phyloP scores from a whole-genome alignment of 2,888 invertebrate genomes.

The Neria commutata region DNA sequence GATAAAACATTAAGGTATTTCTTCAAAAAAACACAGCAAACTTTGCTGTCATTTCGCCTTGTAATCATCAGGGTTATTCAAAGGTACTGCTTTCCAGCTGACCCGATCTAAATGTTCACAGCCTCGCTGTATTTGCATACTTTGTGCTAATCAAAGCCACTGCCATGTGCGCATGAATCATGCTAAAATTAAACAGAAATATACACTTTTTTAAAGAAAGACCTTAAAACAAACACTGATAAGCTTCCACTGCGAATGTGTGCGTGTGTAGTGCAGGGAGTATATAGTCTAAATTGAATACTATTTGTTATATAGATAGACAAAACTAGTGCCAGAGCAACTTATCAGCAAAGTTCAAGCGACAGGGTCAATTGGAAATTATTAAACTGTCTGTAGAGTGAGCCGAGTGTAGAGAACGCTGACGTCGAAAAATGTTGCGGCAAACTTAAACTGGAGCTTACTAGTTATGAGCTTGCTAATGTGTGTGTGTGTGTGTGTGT shows the following conservation, averaged over 20 bases:
- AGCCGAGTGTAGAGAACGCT: slow-evolving; percentile 16
- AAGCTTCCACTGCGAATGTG: neutral
- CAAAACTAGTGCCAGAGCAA: no score
- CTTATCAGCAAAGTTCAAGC: slow-evolving; percentile 37
- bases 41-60: no score
- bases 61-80: no score
- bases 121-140: neutral
- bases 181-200: slow-evolving; percentile 38
- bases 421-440: slow-evolving; percentile 32
- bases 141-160: neutral
- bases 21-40: no score
- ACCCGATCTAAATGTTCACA: no score
- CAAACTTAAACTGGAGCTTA: slow-evolving; percentile 11
- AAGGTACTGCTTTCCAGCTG: no score
- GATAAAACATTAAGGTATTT: no score
- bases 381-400: slow-evolving; percentile 23
- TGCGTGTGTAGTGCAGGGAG: no score
- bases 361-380: slow-evolving; percentile 44
- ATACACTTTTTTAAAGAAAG: slow-evolving; percentile 21
- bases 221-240: neutral
- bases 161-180: slow-evolving; percentile 37
- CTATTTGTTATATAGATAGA: no score
- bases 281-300: no score
- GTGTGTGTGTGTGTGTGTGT: slow-evolving; percentile 18
- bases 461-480: slow-evolving; percentile 36